Evolutionary conservation across 2,888 invertebrate genomes (phyloP), one percentile per base, ranked within the genome.

Genomic region (Lycia hirtaria): DNA sequence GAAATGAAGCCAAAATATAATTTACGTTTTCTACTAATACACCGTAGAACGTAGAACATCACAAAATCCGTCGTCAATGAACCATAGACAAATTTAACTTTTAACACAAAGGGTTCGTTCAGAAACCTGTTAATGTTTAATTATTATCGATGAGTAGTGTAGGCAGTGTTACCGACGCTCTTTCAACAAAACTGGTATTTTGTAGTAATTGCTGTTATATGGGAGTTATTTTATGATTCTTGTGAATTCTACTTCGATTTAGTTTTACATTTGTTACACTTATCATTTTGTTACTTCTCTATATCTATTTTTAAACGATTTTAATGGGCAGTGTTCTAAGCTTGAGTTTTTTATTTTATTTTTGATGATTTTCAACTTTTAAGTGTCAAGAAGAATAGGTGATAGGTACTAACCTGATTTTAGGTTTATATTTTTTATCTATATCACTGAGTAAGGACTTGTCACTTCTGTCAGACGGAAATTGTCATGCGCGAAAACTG

Each of bases 201-300:
- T 71, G 62, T 38, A 62, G 51, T 84, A 83, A 85, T 83, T 74
- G 76, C 70, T 58, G 67, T 71, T 58, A 79, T 81, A 75, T 72
- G 73, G n/a, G n/a, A 76, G 68, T 68, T 67, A 66, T 71, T 76
- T 72, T 72, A 69, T 54, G 65, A 71, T 72, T 69, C 68, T 41
- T 70, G 71, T 71, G 62, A 74, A 80, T 75, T 73, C 67, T 69
- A 47, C 56, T 71, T 35, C 17, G 54, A 59, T 62, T 45, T 48
- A 52, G 38, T 55, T 60, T 35, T 60, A 45, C 32, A 26, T 51
- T 54, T 60, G 38, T 17, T 55, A 41, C 24, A 47, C 20, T 47
- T 15, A 14, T 22, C 10, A 10, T 26, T 26, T 2, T 41, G 24
- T 41, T 10, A 17, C 17, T 26, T 41, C 5, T 26, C 12, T 15